These are phyloP conservation scores for Escarpia spicata DNA, from an alignment of 2,888 invertebrate genomes.

Conservation along the genomic window DNA sequence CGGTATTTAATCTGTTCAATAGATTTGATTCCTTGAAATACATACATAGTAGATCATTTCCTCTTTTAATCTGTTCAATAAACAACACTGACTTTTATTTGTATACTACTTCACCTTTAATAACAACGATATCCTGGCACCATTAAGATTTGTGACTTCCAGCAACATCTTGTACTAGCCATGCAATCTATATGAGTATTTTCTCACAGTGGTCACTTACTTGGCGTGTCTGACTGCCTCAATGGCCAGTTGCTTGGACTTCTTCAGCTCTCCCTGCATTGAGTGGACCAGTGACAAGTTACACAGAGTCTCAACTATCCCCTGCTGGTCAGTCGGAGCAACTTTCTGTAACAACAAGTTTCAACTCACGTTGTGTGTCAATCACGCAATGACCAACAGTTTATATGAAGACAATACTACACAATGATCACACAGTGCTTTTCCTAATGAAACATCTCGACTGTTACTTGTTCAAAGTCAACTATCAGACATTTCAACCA, in stretches of 20 bases:
- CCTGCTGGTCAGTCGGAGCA: slow-evolving; percentile 43
- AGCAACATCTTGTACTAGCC: background rate
- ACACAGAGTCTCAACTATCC: slow-evolving; percentile 54
- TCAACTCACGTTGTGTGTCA: too few relatives aligned
- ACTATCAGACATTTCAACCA: too few relatives aligned
- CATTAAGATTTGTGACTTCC: background rate
- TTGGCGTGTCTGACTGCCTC: slow-evolving; percentile 54
- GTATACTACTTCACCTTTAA: background rate
- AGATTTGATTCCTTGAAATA: background rate
- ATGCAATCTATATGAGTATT: background rate
- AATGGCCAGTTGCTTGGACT: slow-evolving; percentile 54
- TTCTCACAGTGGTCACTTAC: slow-evolving; percentile 40
- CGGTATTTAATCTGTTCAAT: too few relatives aligned
- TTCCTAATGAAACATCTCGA: background rate
- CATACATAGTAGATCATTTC: background rate
- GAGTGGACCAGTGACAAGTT: slow-evolving; percentile 54
- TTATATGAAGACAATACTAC: background rate
- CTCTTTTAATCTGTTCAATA: background rate
- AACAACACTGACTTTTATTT: background rate
- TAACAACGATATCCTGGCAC: background rate
- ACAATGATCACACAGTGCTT: background rate
- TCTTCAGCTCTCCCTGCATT: slow-evolving; percentile 51
- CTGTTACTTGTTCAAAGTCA: background rate
- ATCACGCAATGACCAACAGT: background rate
- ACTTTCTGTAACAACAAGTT: slow-evolving; percentile 46